Base-by-base conservation (phyloP, 1,140 invertebrate genomes). In the Caenorhabditis remanei region DNA sequence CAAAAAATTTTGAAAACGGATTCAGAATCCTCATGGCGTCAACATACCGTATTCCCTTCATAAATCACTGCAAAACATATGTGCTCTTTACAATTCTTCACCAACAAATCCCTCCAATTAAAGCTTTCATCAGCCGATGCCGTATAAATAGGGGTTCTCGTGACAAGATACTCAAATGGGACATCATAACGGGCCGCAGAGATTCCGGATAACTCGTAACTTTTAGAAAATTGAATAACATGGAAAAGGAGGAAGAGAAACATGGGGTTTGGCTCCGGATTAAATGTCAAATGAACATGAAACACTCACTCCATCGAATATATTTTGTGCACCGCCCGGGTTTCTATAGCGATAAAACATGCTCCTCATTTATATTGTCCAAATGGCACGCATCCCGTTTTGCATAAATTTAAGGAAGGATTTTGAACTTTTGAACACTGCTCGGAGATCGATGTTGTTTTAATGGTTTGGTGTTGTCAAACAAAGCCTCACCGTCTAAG, bases 111-210 rank as follows among this genome's bases (percentile, higher is more conserved):
- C 9, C 40, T 65, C 32, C 8, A 16, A 65, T 32, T 65, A 16
- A 65, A 65, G 11, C 32, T 65, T 19, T 21, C 19, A 32, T 11
- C 9, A 13, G 24, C 9, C 11, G 7, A 40, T 11, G 21, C 7
- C 7, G 61, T 65, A 32, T 40, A 65, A 65, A 65, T 65, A 13
- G 61, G 61, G 16, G 61, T 65, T 65, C 61, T 65, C 1, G 61
- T 40, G 11, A 40, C 61, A 0, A 65, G 24, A 40, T 65, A 65
- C 7, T 5, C 21, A 32, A 16, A 65, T 11, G 61, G 32, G 40
- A 65, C 61, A 40, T 65, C 40, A 8, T 40, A 40, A 1, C 9
- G 1, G 9, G 40, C 16, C 3, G 40, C 61, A 40, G 61, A 65
- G 7, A 65, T 40, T 32, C 61, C 61, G 16, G 61, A 65, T 32